Conservation (phyloP, 2,797 vertebrate genomes). For the Neosilurus hyrtlii region DNA sequence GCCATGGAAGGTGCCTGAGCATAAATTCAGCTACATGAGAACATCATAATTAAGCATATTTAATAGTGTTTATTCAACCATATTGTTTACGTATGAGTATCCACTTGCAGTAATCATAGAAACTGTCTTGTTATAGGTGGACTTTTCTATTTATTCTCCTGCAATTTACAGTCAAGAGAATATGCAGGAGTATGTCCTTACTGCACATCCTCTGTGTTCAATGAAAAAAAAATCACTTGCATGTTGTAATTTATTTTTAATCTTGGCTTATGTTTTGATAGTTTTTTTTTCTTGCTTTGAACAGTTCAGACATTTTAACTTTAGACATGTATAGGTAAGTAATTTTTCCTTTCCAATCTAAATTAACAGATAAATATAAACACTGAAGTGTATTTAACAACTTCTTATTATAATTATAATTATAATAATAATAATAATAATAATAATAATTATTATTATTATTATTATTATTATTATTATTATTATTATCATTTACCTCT, state of each 20-base stretch:
- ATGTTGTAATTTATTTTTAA: background rate
- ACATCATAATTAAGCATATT: background rate
- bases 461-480: no score
- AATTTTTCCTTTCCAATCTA: background rate
- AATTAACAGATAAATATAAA: background rate
- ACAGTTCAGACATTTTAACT: conserved; percentile 59
- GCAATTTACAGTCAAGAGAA: conserved; percentile 60
- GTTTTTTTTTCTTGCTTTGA: background rate
- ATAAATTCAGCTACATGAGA: background rate
- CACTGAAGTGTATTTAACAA: background rate
- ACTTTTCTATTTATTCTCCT: conserved; percentile 80
- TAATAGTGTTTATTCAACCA: background rate
- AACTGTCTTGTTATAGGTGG: conserved; percentile 67
- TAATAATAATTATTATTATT: no score
- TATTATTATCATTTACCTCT: background rate
- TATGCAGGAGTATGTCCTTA: conserved; percentile 25
- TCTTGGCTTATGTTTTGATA: background rate
- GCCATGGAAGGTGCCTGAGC: conserved; percentile 84
- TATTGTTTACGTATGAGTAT: background rate
- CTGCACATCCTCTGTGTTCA: background rate
- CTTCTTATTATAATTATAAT: no score
- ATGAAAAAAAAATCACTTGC: background rate
- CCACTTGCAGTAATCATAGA: conserved; percentile 6
- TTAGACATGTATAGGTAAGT: conserved; percentile 67
- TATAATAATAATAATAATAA: no score